Evolutionary conservation across 2,797 vertebrate species (phyloP), one percentile per base, ranked within the genome.

Genomic region (Bovichtus variegatus): DNA sequence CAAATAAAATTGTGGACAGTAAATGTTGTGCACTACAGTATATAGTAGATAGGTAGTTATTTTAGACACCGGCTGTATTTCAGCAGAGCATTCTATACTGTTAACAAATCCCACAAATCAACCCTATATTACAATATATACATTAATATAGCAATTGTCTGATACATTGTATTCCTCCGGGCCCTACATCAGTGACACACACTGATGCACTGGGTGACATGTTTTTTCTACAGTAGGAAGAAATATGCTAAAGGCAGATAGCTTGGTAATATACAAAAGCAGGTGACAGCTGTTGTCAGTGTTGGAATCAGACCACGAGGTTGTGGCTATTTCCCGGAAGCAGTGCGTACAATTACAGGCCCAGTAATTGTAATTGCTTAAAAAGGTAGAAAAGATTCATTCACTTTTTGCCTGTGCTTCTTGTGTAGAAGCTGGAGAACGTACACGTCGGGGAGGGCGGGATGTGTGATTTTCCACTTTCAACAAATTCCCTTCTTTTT

Each of bases 391-490:
- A 31, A 36, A 55, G 2, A 21, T 44, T 5, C 6, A 13, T 41
- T 4, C 1, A 27, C 0, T 36, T 38, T 49, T 15, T 23, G 8
- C 13, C 19, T 8, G 47, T 6, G 0, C 21, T 34, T 49, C 16
- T n/a, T 44, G 15, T 21, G 5, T 50, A 6, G 3, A 31, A 29
- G 40, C 3, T 5, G 11, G 23, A 43, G 9, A 16, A 16, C 21
- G 25, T 2, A 9, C 21, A 46, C 10, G 38, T 54, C 13, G n/a
- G n/a, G n/a, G n/a, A n/a, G 46, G 15, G 49, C 18, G 9, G 38
- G 10, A 34, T 34, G 31, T 31, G 41, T 36, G 34, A 63, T 69
- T 59, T 69, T 25, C 25, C 54, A 60, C 2, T 66, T 36, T 50
- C 5, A 51, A 19, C 7, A 71, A 38, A 31, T 51, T 12, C 16